phyloP scores from a whole-genome alignment of 2,888 invertebrate species.

The Suillia variegata region DNA sequence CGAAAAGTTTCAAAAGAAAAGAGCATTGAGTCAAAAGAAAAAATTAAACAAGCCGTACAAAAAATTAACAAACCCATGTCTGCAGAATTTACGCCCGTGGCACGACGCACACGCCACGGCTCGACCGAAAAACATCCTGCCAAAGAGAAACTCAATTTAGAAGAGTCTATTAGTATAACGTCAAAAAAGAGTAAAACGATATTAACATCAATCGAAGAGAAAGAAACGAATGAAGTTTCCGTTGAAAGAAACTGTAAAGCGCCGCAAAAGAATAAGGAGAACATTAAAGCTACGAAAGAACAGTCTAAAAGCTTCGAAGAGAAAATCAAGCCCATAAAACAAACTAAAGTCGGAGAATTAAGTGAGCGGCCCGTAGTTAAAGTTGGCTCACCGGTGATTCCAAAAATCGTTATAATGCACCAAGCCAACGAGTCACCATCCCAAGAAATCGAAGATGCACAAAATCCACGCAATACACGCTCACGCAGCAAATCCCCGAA shows the following conservation, averaged over 20 bases:
- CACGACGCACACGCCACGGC: too few relatives aligned
- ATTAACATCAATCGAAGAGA: too few relatives aligned
- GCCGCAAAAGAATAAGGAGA: background rate
- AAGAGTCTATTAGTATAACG: constrained; percentile 1
- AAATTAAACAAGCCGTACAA: constrained; percentile 3
- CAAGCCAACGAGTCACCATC: constrained; percentile 11
- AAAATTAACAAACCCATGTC: too few relatives aligned
- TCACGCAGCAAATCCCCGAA: constrained; percentile 50
- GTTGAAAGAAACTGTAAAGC: too few relatives aligned
- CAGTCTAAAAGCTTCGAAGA: background rate
- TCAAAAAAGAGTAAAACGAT: too few relatives aligned
- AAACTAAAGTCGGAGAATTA: background rate
- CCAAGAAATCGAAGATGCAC: constrained; percentile 27
- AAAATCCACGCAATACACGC: constrained; percentile 22
- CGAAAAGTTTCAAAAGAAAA: constrained; percentile 1
- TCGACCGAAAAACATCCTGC: background rate
- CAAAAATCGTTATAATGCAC: constrained; percentile 42
- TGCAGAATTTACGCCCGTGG: too few relatives aligned
- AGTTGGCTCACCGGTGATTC: constrained; percentile 39
- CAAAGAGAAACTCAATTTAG: background rate
- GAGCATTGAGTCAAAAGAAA: background rate
- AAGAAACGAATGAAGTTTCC: background rate
- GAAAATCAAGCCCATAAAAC: background rate
- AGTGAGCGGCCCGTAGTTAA: constrained; percentile 30
- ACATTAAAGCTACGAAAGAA: constrained; percentile 40